Evolutionary conservation across 1,140 invertebrate species (phyloP), one percentile per base, ranked within the genome.

Genomic region (Euura lappo): DNA sequence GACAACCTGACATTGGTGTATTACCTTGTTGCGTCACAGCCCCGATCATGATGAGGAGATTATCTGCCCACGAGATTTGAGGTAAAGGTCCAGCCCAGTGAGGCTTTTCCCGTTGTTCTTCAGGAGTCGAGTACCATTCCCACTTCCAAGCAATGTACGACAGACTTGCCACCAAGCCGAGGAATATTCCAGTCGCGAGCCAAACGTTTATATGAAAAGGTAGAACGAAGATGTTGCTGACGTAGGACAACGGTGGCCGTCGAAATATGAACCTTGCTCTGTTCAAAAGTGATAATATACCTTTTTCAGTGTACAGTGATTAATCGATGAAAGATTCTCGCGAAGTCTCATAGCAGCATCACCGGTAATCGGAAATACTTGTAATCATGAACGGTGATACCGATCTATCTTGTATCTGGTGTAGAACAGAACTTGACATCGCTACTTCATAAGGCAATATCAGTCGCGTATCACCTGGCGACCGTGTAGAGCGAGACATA

Each of bases 171-270:
- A 90, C 82, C 43, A 91, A 51, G 6, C 87, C 45, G 6, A 92
- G 75, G 44, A 92, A 79, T 0, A 79, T 83, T 10, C 83, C 73
- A 10, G 86, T 88, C 43, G 89, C 89, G 42, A 89, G 80, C 92
- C 92, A 93, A 1, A 93, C 90, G 2, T 84, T 82, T 4, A 75
- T 83, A 70, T 89, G 84, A 77, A 93, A 93, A 0, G 92, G 91
- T 60, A 93, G 75, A 11, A 88, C 77, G 75, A 91, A 93, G 44
- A 93, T 87, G 78, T 93, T 93, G 69, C 88, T 90, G 43, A 92
- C 88, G 74, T 90, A 92, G 0, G 91, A 92, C n/a, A 93, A 79
- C 76, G 92, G 91, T 5, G 92, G 92, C 81, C 90, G 89, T 45
- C 90, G 88, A 77, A 93, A 93, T 10, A 93, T 88, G 80, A 93